Evolutionary conservation across 2,888 invertebrate species (phyloP).

Genomic region (Lasioglossum lativentre): DNA sequence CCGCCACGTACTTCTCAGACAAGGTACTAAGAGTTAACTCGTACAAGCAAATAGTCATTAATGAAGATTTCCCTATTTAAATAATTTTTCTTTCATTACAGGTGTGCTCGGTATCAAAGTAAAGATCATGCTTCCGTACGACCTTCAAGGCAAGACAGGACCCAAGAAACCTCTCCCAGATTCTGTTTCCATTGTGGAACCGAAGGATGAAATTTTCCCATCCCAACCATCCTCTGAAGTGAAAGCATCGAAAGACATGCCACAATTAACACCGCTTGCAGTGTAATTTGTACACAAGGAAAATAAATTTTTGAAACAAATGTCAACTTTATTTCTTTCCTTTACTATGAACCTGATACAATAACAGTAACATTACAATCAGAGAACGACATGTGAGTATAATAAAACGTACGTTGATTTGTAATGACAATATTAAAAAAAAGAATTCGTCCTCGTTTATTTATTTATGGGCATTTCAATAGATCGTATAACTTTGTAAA

Average conservation of each 20-base stretch:
- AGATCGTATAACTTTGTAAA: slow-evolving; percentile 10
- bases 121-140: slow-evolving; percentile 99
- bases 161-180: slow-evolving; percentile 99
- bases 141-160: slow-evolving; percentile 98
- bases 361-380: slow-evolving; percentile 17
- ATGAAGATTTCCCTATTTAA: slow-evolving; percentile 3
- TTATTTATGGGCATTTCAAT: slow-evolving; percentile 42
- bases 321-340: slow-evolving; percentile 16
- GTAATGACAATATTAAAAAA: slow-evolving; percentile 13
- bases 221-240: slow-evolving; percentile 91
- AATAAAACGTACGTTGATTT: slow-evolving; percentile 4
- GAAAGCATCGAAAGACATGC: slow-evolving; percentile 88
- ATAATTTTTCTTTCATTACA: slow-evolving; percentile 54
- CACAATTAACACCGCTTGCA: slow-evolving; percentile 85
- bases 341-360: slow-evolving; percentile 13
- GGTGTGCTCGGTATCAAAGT: slow-evolving; percentile 90
- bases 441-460: slow-evolving; percentile 32
- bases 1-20: slow-evolving; percentile 98
- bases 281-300: slow-evolving; percentile 76
- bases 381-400: neutral
- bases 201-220: slow-evolving; percentile 96
- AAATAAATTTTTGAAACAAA: slow-evolving; percentile 65
- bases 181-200: slow-evolving; percentile 98
- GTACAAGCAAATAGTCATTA: neutral
- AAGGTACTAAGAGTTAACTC: slow-evolving; percentile 87